Evolutionary conservation across 30 jellyfish, hydroid and myxozoan genomes (phyloP).

Genomic region (Chrysaora quinquecirrha): DNA sequence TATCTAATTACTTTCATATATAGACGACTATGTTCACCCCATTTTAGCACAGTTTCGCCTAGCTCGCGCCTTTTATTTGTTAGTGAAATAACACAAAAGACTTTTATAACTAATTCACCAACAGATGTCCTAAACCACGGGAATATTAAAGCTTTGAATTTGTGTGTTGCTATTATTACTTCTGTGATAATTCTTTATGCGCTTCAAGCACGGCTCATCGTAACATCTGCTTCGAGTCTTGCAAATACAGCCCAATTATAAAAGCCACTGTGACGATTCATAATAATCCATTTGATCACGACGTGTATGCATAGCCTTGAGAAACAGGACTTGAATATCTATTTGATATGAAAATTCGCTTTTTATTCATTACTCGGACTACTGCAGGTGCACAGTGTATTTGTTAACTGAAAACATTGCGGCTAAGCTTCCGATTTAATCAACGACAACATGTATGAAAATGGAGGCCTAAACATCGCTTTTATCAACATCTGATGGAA

Average conservation of each 20-base stretch:
- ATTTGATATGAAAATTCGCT: neutral
- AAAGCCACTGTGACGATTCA: neutral
- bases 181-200: no score
- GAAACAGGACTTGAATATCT: constrained; percentile 4
- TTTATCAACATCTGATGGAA: neutral
- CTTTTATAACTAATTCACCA: no score
- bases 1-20: no score
- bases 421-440: neutral
- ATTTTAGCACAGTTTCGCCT: no score
- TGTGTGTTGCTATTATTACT: no score
- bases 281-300: neutral
- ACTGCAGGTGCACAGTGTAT: neutral
- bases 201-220: no score
- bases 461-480: no score
- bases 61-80: no score
- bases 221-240: neutral
- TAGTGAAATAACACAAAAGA: no score
- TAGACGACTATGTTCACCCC: no score
- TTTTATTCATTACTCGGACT: neutral
- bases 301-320: neutral
- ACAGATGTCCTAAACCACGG: neutral
- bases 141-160: no score
- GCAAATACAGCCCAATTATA: neutral
- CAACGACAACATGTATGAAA: neutral
- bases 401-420: neutral